Evolutionary conservation across 2,113 vertebrate species (phyloP), one percentile per base, ranked within the genome.

Genomic region (Saiga tatarica): DNA sequence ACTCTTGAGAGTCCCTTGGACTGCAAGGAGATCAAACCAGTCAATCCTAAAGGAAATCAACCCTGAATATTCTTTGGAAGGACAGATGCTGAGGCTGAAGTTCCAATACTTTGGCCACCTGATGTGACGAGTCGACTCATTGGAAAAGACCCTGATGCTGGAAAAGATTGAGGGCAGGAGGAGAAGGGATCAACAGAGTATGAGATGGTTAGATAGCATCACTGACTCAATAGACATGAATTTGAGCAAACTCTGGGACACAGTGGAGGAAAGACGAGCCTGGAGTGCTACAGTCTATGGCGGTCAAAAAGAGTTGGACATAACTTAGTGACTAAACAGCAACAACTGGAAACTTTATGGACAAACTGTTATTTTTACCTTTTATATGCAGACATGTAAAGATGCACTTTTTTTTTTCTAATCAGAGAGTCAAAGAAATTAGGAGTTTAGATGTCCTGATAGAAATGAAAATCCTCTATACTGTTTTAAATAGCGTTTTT

Each of bases 91-190:
- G 71, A 42, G 10, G 12, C 39, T 76, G 39, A 42, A 76, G 71
- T 42, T 42, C 71, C 12, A 42, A 76, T 26, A 42, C 23, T 76
- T 26, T 76, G 39, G 23, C 71, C 23, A 76, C 71, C 23, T 76
- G 11, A 26, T 76, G 23, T 7, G 23, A 76, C 0, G 1, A 76
- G 5, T 2, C 0, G 0, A 42, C 71, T 76, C 39, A 26, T 26
- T 76, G 39, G 36, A 42, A 76, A 76, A 76, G 36, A 42, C 71
- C 39, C 36, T 76, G 39, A 76, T 76, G 71, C 6, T 42, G 39
- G 39, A 76, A 42, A 39, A 42, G 71, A 76, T 42, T 15, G 39
- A 74, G 10, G 10, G 67, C 67, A 74, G 67, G n/a, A 39, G 36
- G 19, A 74, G 21, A 76, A 76, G 12, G 39, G 71, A 42, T 1